Percentiles rank a stretch among this genome's conserved stretches.
Evolutionary conservation across 2,113 vertebrate species (phyloP).

Genomic region (Calyptomena viridis): DNA sequence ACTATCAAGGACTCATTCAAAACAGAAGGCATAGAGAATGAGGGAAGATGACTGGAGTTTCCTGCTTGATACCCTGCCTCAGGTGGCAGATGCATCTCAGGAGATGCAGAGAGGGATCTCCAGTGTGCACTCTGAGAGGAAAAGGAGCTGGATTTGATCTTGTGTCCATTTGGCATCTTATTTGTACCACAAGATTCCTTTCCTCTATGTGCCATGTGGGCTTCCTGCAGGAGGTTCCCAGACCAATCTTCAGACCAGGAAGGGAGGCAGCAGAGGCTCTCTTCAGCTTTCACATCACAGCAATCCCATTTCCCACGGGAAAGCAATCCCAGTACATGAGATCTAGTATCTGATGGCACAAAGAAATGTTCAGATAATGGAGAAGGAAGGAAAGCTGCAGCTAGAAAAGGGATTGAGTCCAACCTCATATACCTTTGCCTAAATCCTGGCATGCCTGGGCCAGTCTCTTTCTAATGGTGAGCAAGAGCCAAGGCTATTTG

Average conservation of each 20-base stretch:
- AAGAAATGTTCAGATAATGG: neutral
- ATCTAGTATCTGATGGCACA: neutral
- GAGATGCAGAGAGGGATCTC: neutral
- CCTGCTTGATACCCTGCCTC: neutral
- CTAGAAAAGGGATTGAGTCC: neutral
- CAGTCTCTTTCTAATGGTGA: neutral
- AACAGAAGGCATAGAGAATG: neutral
- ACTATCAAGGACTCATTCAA: neutral
- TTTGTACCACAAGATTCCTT: neutral
- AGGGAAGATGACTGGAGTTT: neutral
- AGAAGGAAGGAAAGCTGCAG: neutral
- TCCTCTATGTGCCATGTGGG: rapidly evolving
- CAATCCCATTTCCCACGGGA: neutral
- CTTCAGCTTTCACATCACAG: neutral
- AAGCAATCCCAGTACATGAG: neutral
- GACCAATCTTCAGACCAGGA: neutral
- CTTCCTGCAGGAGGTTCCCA: neutral
- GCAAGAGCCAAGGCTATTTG: neutral
- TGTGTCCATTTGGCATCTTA: neutral
- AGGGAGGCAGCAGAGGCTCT: neutral
- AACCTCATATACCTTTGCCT: neutral
- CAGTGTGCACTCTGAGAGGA: neutral
- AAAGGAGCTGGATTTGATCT: neutral
- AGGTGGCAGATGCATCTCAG: neutral
- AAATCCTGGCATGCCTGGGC: neutral